Conservation (phyloP, 2,888 invertebrate species). For the Priocnemis perturbator region DNA sequence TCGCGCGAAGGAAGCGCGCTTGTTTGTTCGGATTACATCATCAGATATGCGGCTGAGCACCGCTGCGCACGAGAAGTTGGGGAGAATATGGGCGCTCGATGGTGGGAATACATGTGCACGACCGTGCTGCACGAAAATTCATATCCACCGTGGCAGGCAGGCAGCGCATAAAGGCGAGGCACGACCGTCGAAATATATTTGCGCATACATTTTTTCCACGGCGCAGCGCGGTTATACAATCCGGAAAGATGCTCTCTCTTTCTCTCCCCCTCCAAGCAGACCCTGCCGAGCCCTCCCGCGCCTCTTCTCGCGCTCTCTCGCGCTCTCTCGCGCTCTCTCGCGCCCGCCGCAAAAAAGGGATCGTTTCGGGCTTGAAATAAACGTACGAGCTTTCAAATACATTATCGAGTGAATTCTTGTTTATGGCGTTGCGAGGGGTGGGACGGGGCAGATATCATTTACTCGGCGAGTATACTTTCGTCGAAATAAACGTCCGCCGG, state of each 20-base stretch:
- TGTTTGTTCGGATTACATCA: slow-evolving; percentile 1
- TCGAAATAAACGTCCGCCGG: slow-evolving; percentile 19
- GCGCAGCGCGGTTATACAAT: slow-evolving; percentile 53
- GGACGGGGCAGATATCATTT: slow-evolving; percentile 23
- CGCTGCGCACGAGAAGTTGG: slow-evolving; percentile 38
- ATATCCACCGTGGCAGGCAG: slow-evolving; percentile 56
- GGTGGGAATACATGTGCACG: slow-evolving; percentile 60
- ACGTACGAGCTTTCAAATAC: slow-evolving; percentile 58
- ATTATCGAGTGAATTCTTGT: slow-evolving; percentile 60
- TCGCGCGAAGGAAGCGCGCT: too few relatives aligned
- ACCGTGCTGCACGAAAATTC: slow-evolving; percentile 59
- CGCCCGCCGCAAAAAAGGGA: slow-evolving; percentile 36
- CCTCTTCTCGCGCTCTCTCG: not conserved
- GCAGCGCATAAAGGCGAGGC: slow-evolving; percentile 55
- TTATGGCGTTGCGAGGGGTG: slow-evolving; percentile 53
- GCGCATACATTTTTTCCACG: slow-evolving; percentile 56
- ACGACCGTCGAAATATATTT: slow-evolving; percentile 59
- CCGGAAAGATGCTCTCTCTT: slow-evolving; percentile 36
- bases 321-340: slow-evolving; percentile 3
- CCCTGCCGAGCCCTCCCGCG: not conserved
- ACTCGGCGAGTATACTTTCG: slow-evolving; percentile 19
- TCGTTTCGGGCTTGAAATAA: slow-evolving; percentile 53
- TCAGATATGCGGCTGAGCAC: slow-evolving; percentile 38
- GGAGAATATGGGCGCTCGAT: slow-evolving; percentile 53
- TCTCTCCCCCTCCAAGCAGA: not conserved